Conservation (phyloP, 2,113 vertebrate genomes). For the Rhinoderma darwinii region DNA sequence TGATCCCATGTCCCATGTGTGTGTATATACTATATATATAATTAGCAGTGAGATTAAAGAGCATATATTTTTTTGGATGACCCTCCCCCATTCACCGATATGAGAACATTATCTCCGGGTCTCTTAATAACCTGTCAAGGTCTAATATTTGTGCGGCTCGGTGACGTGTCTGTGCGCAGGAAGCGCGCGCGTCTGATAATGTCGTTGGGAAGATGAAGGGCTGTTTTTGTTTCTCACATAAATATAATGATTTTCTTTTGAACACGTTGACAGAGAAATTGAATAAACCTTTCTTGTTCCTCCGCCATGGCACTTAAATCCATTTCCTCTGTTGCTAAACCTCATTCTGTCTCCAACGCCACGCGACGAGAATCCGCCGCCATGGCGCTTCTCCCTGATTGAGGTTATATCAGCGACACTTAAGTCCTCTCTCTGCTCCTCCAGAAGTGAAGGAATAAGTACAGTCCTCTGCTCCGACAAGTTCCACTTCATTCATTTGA, state of each 20-base stretch:
- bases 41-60: too few relatives aligned
- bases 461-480: neutral
- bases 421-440: neutral
- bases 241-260: constrained; percentile 47
- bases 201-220: neutral
- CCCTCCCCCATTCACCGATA: neutral
- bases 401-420: constrained; percentile 28
- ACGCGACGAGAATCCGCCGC: neutral
- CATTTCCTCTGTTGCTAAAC: constrained; percentile 42
- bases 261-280: constrained; percentile 44
- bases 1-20: too few relatives aligned
- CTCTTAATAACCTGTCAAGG: neutral
- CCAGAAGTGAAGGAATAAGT: constrained; percentile 9
- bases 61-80: neutral
- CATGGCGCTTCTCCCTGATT: constrained; percentile 2
- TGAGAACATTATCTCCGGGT: neutral
- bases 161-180: neutral
- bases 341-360: neutral
- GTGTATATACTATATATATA: too few relatives aligned
- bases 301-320: constrained; percentile 31
- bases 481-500: neutral
- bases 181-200: neutral
- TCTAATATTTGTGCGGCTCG: neutral
- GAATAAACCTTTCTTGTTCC: constrained; percentile 3
- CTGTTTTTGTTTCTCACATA: neutral